Evolutionary conservation across 2,888 invertebrate species (phyloP), one percentile per base, ranked within the genome.

Genomic region (Hypselothyrea guttata): DNA sequence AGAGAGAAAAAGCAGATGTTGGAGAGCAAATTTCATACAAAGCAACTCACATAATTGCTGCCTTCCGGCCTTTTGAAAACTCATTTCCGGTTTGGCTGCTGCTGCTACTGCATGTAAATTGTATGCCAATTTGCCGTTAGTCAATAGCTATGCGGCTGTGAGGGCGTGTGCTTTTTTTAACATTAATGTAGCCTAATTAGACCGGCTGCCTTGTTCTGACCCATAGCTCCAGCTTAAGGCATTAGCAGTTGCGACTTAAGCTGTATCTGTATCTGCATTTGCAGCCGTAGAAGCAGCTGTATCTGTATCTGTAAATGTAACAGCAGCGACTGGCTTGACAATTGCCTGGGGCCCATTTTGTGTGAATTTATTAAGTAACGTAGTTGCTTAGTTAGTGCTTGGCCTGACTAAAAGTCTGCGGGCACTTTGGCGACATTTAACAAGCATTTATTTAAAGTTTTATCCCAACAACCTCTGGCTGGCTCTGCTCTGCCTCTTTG

Each of bases 131-230:
- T 79, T 67, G 74, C 66, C 77, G 62, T 63, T 59, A 58, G 66
- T 69, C 76, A 78, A 76, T 76, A 71, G 41, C 49, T 53, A 31
- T 22, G 34, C 5, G 11, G 16, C 13, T 34, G 16, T 40, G 5
- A 11, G 22, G 11, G n/a, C 4, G 12, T n/a, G 13, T 34, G n/a
- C 28, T 51, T 70, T 73, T 75, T 82, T 67, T 74, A 76, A 57
- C 73, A 79, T 75, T 83, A 84, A 83, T 83, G 83, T 85, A 79
- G 71, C 76, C 71, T 79, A 84, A 83, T 85, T 85, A 83, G 79
- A 73, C 82, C 69, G 67, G 44, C 30, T 31, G 15, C 40, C 45
- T 34, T 66, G 47, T n/a, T n/a, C n/a, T n/a, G n/a, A n/a, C 53
- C 54, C 5, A 15, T 44, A 37, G 37, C 64, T 51, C 46, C 30